Evolutionary conservation across 2,113 vertebrate species (phyloP), one percentile per base, ranked within the genome.

Genomic region (Brachionichthys hirsutus): DNA sequence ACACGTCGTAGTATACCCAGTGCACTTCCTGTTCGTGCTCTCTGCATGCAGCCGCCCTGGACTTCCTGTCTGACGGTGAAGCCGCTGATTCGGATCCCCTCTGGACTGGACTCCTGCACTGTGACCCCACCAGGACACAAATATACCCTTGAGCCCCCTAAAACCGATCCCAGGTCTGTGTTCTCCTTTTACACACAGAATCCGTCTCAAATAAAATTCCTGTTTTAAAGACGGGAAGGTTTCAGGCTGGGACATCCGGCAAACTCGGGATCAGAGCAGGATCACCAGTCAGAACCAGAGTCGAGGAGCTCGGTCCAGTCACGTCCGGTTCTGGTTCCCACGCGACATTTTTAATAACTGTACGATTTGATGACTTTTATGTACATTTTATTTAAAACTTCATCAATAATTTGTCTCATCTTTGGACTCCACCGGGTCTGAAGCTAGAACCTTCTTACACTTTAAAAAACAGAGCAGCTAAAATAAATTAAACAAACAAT

Each of bases 1-100:
- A 99, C 90, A 94, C 95, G 54, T 98, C 97, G 15, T 99, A 97
- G 92, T 91, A n/a, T n/a, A 84, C 56, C 48, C 38, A 13, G 53
- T 50, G 51, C 38, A 2, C 53, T 15, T 59, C 18, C 72, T 44
- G 52, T 30, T 47, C 34, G 20, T 35, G 53, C 62, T 38, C 19
- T 64, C 36, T 74, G 78, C 82, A 76, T 78, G 78, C 78, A 51
- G 67, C 66, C 17, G 15, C 40, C 43, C 56, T 49, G 75, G 77
- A 78, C 68, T 60, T 76, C 64, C 46, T 62, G 71, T 77, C 46
- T 50, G 67, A 75, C 60, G 60, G 54, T 52, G 57, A 69, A 16
- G 17, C 47, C 17, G 30, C 57, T 20, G 30, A 62, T 22, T 46
- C 10, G 2, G 46, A 10, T n/a, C 1, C 7, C 47, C 24, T 53